Evolutionary conservation across 2,113 vertebrate genomes (phyloP), one percentile per base, ranked within the genome.

Genomic region (Hippocampus comes): DNA sequence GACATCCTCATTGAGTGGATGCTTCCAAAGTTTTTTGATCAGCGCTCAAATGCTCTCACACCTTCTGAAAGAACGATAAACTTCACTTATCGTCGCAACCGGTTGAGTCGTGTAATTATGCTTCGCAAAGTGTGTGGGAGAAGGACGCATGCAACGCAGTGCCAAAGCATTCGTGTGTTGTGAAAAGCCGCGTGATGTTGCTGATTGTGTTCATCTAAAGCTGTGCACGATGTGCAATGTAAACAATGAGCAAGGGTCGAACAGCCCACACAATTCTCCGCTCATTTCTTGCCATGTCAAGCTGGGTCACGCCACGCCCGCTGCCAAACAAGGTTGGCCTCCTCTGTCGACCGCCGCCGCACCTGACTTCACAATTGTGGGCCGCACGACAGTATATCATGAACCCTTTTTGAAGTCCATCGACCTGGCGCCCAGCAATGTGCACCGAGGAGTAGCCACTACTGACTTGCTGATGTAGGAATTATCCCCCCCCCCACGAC

Each of bases 351-450:
- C 81, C 56, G 48, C 4, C 73, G 46, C 71, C 74, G 57, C 68
- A 71, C 73, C 80, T 81, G 73, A 90, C 83, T 84, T 90, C 80
- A 80, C 82, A 70, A 82, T 80, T 85, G 87, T 89, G 79, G 82
- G 70, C 77, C 61, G 77, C 79, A 82, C 87, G 42, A 43, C 11
- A 2, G 43, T 46, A 10, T 87, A 74, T 90, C 84, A 91, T 91
- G 90, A 92, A 91, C 87, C 89, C 86, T 87, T 88, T 90, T 89
- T 91, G 87, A 90, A 91, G 88, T 89, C 88, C 87, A 90, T 91
- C 91, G 92, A 91, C 90, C 90, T 91, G 88, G 83, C 82, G 84
- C 87, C 87, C 90, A 91, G 79, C 86, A 86, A 88, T 88, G 87
- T 79, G 75, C 82, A 87, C 86, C 91, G 84, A 87, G 86, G 92